phyloP scores from a whole-genome alignment of 2,888 invertebrate species.

The Steinernema carpocapsae region DNA sequence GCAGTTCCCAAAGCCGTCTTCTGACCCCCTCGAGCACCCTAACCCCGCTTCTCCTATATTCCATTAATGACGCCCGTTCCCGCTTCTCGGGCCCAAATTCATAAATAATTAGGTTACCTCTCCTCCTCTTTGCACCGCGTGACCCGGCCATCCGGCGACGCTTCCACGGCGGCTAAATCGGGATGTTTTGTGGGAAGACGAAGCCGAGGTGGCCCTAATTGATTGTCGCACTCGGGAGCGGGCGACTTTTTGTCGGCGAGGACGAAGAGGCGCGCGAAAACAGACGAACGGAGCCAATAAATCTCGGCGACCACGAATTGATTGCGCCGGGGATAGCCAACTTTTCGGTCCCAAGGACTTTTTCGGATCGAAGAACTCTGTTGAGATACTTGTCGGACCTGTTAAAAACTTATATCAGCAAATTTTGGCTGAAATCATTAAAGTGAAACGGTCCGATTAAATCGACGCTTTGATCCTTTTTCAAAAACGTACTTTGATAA shows the following conservation, averaged over 20 bases:
- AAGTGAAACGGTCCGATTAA: too few relatives aligned
- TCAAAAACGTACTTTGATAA: too few relatives aligned
- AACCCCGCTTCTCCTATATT: background rate
- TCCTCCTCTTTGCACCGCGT: too few relatives aligned
- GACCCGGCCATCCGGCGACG: too few relatives aligned
- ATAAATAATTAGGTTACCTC: conserved; percentile 25
- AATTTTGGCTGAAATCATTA: too few relatives aligned
- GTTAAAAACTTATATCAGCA: too few relatives aligned
- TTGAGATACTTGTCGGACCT: too few relatives aligned
- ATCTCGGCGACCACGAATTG: conserved; percentile 17
- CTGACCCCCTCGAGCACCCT: background rate
- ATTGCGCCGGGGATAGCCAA: background rate
- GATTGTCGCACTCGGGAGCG: conserved; percentile 27
- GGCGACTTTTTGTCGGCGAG: conserved; percentile 20
- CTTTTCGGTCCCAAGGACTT: background rate
- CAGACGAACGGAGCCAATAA: conserved; percentile 11
- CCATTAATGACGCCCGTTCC: conserved; percentile 10
- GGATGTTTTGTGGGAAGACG: conserved; percentile 4
- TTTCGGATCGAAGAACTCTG: background rate
- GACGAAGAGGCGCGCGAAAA: background rate
- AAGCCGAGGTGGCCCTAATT: conserved; percentile 20
- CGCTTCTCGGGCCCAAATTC: conserved; percentile 2
- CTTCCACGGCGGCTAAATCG: conserved; percentile 15
- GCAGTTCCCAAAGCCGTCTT: too few relatives aligned
- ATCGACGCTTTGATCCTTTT: too few relatives aligned